Conservation (phyloP, 2,797 vertebrate genomes). For the Mionectes olivaceus region DNA sequence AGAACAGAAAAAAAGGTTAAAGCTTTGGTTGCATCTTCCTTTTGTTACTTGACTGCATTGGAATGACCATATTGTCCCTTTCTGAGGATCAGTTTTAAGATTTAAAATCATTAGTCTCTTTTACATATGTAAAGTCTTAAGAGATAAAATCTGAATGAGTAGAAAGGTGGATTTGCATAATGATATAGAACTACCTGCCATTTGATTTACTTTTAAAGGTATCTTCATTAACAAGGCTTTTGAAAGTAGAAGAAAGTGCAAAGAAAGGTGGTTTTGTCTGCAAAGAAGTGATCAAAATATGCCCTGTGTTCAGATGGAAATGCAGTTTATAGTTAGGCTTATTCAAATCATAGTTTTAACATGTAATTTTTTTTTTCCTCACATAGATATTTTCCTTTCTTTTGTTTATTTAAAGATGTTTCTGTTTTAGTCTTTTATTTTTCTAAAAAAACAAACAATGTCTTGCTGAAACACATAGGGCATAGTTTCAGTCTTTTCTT, state of each 20-base stretch:
- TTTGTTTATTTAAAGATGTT: neutral
- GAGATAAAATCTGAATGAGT: conserved; percentile 56
- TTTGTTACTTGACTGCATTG: conserved; percentile 53
- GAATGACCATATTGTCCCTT: conserved; percentile 51
- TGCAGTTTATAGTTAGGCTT: neutral
- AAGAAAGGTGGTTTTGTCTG: neutral
- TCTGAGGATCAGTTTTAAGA: conserved; percentile 37
- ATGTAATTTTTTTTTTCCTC: neutral
- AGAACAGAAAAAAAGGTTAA: conserved; percentile 43
- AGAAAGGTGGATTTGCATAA: conserved; percentile 53
- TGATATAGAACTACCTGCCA: neutral
- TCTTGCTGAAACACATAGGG: neutral
- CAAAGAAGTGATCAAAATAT: conserved; percentile 4
- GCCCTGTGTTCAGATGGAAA: neutral
- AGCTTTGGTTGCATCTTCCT: conserved; percentile 56
- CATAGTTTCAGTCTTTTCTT: neutral
- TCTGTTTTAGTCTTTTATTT: neutral
- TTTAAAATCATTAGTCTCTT: conserved; percentile 61
- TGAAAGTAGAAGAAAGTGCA: neutral
- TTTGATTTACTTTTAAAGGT: conserved; percentile 51
- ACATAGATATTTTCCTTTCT: neutral
- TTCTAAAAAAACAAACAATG: neutral
- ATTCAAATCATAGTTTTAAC: neutral
- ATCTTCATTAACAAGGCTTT: conserved; percentile 15
- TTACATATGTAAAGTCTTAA: conserved; percentile 54